These are phyloP conservation scores for Eudyptes chrysolophus DNA, from an alignment of 2,113 vertebrate species.

Conservation along the genomic window DNA sequence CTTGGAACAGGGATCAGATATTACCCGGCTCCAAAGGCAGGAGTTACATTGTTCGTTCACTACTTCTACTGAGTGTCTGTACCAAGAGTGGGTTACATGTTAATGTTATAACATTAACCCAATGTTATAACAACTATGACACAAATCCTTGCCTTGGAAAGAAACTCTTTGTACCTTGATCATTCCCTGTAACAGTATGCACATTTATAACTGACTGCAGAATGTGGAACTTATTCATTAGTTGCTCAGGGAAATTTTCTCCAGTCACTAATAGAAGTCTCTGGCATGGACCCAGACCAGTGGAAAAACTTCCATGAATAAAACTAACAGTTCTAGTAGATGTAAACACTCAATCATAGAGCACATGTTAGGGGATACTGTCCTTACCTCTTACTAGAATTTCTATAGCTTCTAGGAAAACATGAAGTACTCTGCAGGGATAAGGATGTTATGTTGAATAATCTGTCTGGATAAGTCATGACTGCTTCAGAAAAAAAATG, in stretches of 20 bases:
- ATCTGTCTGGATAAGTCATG: not conserved
- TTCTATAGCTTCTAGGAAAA: not conserved
- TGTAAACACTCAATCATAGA: not conserved
- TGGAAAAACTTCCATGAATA: not conserved
- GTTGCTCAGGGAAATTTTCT: not conserved
- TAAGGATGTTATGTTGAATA: not conserved
- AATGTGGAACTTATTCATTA: not conserved
- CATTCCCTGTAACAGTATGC: not conserved
- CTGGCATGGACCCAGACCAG: not conserved
- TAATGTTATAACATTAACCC: too few relatives aligned
- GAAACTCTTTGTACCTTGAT: not conserved
- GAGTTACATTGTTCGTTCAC: not conserved
- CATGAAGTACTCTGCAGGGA: not conserved
- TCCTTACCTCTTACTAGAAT: not conserved
- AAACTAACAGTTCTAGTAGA: not conserved
- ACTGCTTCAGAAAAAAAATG: not conserved
- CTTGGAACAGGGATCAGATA: not conserved
- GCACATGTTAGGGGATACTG: not conserved
- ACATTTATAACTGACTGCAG: not conserved
- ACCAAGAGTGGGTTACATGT: not conserved
- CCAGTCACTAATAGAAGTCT: not conserved
- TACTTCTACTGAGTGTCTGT: not conserved
- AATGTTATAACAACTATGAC: not conserved
- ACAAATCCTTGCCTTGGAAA: not conserved
- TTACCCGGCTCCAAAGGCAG: not conserved